These are phyloP conservation scores for Pseudopleuronectes americanus DNA, from an alignment of 2,797 vertebrate species.

Conservation along the genomic window DNA sequence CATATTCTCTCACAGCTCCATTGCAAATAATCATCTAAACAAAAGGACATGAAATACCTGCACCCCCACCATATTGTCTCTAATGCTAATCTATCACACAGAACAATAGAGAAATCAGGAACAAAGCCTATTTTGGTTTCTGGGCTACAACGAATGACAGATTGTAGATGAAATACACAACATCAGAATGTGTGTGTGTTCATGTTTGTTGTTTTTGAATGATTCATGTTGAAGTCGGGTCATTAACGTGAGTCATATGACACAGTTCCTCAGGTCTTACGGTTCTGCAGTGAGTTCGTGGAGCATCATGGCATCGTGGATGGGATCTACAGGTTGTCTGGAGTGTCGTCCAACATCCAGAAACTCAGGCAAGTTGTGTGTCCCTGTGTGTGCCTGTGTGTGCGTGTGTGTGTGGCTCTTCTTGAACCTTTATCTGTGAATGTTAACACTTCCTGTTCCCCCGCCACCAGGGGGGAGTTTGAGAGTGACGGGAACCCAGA, in stretches of 20 bases:
- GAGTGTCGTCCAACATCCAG: conserved; percentile 95
- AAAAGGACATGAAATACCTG: too few relatives aligned
- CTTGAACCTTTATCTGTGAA: background rate
- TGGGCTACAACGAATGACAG: too few relatives aligned
- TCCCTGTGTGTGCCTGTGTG: background rate
- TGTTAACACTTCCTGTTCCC: background rate
- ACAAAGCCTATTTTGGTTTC: too few relatives aligned
- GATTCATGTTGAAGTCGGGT: background rate
- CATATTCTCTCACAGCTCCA: background rate
- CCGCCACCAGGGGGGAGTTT: conserved; percentile 88
- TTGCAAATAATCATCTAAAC: background rate
- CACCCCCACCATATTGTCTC: too few relatives aligned
- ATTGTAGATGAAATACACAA: background rate
- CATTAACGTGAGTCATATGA: background rate
- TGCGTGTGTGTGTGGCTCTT: background rate
- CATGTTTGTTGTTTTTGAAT: background rate
- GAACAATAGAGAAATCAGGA: background rate
- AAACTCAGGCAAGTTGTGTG: conserved; percentile 85
- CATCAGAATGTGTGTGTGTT: background rate
- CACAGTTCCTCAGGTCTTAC: conserved; percentile 91
- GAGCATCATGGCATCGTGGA: conserved; percentile 93
- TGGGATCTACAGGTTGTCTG: conserved; percentile 94
- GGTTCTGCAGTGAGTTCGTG: conserved; percentile 91
- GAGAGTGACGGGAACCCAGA: conserved; percentile 87
- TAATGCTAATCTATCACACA: too few relatives aligned